Percentiles rank a stretch among this genome's conserved stretches.
Conservation (phyloP, 64 coral and sea anemone species). For the Stichodactyla helianthus region DNA sequence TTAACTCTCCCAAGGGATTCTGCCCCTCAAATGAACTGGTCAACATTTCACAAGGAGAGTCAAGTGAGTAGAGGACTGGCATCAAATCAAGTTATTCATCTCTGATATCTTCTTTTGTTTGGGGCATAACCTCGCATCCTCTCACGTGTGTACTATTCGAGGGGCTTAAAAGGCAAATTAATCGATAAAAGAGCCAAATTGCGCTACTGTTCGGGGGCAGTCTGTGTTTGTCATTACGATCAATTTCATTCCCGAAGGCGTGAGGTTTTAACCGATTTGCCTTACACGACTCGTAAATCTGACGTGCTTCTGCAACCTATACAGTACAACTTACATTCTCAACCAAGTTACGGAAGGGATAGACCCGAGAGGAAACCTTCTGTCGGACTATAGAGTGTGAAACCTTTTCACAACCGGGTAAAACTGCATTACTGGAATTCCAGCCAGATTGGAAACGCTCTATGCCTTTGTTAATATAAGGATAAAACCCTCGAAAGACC, state of each 20-base stretch:
- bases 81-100: background rate
- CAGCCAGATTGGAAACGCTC: background rate
- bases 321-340: background rate
- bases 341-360: background rate
- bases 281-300: background rate
- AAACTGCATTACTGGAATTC: background rate
- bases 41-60: conserved; percentile 27
- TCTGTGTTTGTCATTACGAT: conserved; percentile 13
- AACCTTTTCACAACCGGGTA: background rate
- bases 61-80: background rate
- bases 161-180: background rate
- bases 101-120: conserved; percentile 10
- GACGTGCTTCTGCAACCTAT: background rate
- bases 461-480: background rate
- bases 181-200: background rate
- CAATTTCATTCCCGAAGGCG: conserved; percentile 14
- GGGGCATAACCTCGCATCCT: background rate
- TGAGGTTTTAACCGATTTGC: conserved; percentile 18
- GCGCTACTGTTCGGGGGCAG: background rate
- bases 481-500: background rate
- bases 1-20: conserved; percentile 47
- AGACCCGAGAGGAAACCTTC: background rate
- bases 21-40: conserved; percentile 23
- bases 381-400: background rate
- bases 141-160: background rate